Evolutionary conservation across 2,797 vertebrate genomes (phyloP), one percentile per base, ranked within the genome.

Genomic region (Notamacropus eugenii): DNA sequence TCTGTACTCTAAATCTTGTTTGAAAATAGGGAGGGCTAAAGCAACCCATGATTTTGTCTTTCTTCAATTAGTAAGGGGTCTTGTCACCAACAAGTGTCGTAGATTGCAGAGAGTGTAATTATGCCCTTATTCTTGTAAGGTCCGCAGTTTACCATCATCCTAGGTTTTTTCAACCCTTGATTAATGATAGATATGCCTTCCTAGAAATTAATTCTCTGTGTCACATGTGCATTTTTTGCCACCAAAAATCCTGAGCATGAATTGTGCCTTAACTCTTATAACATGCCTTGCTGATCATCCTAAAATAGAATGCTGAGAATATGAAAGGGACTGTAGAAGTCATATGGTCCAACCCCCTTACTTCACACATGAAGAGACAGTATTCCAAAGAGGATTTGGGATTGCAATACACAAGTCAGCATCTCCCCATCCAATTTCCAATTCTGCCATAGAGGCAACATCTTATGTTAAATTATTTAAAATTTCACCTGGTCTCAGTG

Each of bases 381-480:
- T 46, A 82, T 14, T 82, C 22, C 74, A 82, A 82, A 82, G 22
- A 46, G 8, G 22, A 40, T 82, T 74, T 27, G 57, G 5, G 27
- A 55, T 11, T 34, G 40, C 27, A 90, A 93, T 90, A 28, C 13
- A 29, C 3, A 93, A 16, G 8, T 0, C 28, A 16, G 24, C 94
- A 92, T 93, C 0, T 54, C 1, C 3, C 46, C 92, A 92, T 93
- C 24, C 90, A 54, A 55, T 40, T 54, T 54, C 91, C 95, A 93
- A 91, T 96, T 91, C 93, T 56, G 9, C 19, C 74, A n/a, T 90
- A 16, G 22, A 92, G 31, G 50, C 6, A 87, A 46, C 55, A 58
- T 58, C 90, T 91, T 40, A 50, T 19, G 54, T 82, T 90, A 54
- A 52, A 92, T 62, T 92, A 74, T 46, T 94, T 93, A 54, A 62